A percentile compares a stretch with the other conserved stretches of the same genome.
Conservation (phyloP, 2,888 invertebrate species). For the Ormyrus rosae region DNA sequence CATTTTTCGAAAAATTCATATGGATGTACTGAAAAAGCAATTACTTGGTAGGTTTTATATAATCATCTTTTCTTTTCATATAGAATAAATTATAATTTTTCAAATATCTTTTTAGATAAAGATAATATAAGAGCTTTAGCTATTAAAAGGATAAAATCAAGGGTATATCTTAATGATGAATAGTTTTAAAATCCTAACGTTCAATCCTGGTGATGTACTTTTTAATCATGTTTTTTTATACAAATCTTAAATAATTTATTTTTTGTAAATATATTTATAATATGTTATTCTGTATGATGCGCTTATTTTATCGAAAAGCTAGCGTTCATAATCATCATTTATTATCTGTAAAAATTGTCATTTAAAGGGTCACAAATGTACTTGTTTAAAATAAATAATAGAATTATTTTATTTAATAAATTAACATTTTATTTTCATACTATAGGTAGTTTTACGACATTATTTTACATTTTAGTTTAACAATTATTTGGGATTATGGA, state of each 20-base stretch:
- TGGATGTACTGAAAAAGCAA: slow-evolving; percentile 61
- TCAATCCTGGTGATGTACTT: not conserved
- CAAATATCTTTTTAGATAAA: slow-evolving; percentile 77
- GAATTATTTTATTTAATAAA: too few relatives aligned
- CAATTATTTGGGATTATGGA: too few relatives aligned
- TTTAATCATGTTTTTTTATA: not conserved
- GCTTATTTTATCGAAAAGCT: too few relatives aligned
- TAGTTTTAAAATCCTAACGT: not conserved
- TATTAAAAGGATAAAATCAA: slow-evolving; percentile 53
- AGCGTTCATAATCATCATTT: too few relatives aligned
- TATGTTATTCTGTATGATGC: not conserved
- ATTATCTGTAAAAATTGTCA: too few relatives aligned
- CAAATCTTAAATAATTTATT: not conserved
- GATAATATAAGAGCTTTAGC: slow-evolving; percentile 62
- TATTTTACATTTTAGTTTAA: too few relatives aligned
- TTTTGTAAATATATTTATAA: slow-evolving; percentile 38
- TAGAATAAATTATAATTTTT: slow-evolving; percentile 16
- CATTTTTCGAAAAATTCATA: slow-evolving; percentile 67
- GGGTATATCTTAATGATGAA: slow-evolving; percentile 44
- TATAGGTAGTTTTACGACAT: too few relatives aligned
- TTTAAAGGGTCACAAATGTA: too few relatives aligned
- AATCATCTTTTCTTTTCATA: slow-evolving; percentile 13
- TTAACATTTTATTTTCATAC: too few relatives aligned
- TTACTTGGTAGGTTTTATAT: slow-evolving; percentile 63
- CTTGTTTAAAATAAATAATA: too few relatives aligned